Percentiles rank a stretch among this genome's conserved stretches.
Evolutionary conservation across 1,140 invertebrate genomes (phyloP).

Genomic region (Lepidurus apus): DNA sequence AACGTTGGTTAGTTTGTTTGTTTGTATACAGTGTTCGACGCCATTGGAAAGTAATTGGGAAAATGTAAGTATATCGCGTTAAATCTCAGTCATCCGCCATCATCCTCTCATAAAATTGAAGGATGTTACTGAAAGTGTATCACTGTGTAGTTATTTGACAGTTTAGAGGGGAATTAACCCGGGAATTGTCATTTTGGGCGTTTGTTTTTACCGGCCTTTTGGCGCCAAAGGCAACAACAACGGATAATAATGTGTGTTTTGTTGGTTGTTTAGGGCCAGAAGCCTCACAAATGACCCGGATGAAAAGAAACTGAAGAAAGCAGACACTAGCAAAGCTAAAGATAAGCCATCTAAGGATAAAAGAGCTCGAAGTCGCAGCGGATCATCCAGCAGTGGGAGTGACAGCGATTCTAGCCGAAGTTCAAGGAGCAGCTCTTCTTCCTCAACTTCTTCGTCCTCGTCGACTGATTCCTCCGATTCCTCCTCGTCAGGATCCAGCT

Average conservation of each 20-base stretch:
- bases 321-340: conserved; percentile 60
- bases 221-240: neutral
- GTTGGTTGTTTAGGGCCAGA: neutral
- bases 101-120: neutral
- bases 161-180: too few species aligned
- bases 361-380: conserved; percentile 59
- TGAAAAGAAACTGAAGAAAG: neutral
- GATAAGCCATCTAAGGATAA: conserved; percentile 55
- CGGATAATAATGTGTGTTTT: neutral
- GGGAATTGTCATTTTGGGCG: neutral
- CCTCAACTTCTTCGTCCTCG: conserved; percentile 54
- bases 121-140: neutral
- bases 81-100: neutral
- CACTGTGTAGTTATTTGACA: too few species aligned
- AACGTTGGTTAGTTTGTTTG: neutral
- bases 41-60: neutral
- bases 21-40: neutral
- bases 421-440: conserved; percentile 60
- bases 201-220: conserved; percentile 11
- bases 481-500: conserved; percentile 52
- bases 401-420: conserved; percentile 60
- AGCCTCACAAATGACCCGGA: neutral
- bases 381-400: conserved; percentile 67
- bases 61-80: neutral
- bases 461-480: conserved; percentile 61